Evolutionary conservation across 2,888 invertebrate genomes (phyloP).

Genomic region (Tethea ocularis): DNA sequence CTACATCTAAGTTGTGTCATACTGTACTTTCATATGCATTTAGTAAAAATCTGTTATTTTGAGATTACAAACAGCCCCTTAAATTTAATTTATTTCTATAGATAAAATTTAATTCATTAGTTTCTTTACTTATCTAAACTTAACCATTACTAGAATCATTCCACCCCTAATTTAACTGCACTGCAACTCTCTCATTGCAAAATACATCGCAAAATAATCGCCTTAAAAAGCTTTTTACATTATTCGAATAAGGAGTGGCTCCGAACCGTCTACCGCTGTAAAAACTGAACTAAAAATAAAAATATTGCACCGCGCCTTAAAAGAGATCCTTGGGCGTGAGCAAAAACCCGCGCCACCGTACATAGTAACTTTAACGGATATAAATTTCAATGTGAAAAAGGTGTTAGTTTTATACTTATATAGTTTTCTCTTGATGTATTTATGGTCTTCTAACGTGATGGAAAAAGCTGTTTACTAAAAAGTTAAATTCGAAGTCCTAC

Average conservation of each 20-base stretch:
- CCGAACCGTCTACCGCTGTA: conserved; percentile 53
- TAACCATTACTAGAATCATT: not conserved
- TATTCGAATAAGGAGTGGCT: conserved; percentile 40
- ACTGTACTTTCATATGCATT: no score
- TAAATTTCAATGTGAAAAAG: not conserved
- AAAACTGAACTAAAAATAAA: conserved; percentile 57
- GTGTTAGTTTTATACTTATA: not conserved
- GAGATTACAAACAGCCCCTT: no score
- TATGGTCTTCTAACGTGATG: not conserved
- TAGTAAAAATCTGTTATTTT: no score
- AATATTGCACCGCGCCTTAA: conserved; percentile 42
- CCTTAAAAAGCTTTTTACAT: conserved; percentile 24
- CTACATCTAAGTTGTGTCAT: no score
- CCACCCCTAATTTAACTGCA: not conserved
- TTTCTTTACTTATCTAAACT: no score
- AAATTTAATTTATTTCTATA: no score
- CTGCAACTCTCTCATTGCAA: not conserved
- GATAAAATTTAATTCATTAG: no score
- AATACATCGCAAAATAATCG: conserved; percentile 9
- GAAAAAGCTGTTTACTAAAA: not conserved
- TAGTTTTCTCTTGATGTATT: not conserved
- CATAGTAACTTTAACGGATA: conserved; percentile 24
- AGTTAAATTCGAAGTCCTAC: no score
- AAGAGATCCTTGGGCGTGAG: conserved; percentile 37
- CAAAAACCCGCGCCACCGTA: conserved; percentile 5